phyloP scores from a whole-genome alignment of 2,113 vertebrate genomes.

The Eira barbara region DNA sequence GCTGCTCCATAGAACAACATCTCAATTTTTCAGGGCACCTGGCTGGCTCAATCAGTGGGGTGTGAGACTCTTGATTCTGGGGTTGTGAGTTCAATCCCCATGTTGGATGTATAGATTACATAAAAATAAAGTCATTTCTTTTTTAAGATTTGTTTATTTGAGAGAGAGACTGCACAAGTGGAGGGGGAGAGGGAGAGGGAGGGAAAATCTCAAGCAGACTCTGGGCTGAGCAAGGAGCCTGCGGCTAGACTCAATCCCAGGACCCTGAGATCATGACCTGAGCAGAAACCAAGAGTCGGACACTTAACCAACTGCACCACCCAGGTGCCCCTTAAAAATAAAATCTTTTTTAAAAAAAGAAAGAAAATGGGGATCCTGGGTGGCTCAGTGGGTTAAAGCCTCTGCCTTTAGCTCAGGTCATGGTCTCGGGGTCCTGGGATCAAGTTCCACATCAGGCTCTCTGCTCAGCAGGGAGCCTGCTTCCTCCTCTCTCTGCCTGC shows the following conservation, averaged over 20 bases:
- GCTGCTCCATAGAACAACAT: not conserved
- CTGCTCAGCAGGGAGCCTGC: too few relatives aligned
- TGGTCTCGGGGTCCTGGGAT: too few relatives aligned
- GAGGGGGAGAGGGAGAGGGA: not conserved
- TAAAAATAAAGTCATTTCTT: not conserved
- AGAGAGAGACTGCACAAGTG: not conserved
- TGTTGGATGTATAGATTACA: not conserved
- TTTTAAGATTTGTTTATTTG: not conserved
- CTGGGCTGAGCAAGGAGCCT: not conserved
- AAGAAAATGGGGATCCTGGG: too few relatives aligned
- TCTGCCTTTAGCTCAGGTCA: too few relatives aligned
- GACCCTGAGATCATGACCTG: not conserved
- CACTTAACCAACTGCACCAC: not conserved
- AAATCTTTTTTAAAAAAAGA: not conserved
- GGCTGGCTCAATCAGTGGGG: not conserved
- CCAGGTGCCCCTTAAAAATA: not conserved
- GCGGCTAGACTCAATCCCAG: not conserved
- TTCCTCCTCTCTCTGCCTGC: too few relatives aligned
- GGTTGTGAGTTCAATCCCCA: not conserved
- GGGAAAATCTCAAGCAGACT: not conserved
- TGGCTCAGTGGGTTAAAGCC: too few relatives aligned
- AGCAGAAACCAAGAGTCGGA: not conserved
- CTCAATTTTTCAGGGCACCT: not conserved
- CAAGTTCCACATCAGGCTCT: too few relatives aligned
- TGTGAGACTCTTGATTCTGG: not conserved